Conservation (phyloP, 1,140 invertebrate species). For the Papilio polyxenes region DNA sequence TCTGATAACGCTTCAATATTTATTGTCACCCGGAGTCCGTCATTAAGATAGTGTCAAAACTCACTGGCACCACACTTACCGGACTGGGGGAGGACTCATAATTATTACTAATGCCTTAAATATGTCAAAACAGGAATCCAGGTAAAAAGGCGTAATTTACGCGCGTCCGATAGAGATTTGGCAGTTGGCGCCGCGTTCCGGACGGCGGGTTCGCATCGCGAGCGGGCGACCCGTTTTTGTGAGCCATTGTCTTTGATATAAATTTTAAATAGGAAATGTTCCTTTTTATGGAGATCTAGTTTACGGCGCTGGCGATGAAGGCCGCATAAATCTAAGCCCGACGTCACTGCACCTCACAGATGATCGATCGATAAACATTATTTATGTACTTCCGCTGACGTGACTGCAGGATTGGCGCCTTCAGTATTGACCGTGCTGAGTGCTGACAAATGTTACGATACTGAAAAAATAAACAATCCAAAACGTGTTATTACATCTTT, state of each 20-base stretch:
- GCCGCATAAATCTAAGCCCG: slow-evolving; percentile 77
- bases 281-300: slow-evolving; percentile 81
- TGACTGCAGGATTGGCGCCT: slow-evolving; percentile 54
- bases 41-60: slow-evolving; percentile 81
- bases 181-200: slow-evolving; percentile 76
- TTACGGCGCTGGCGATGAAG: slow-evolving; percentile 76
- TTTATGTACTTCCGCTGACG: slow-evolving; percentile 77
- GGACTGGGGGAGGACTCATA: slow-evolving; percentile 73
- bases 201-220: slow-evolving; percentile 58
- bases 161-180: slow-evolving; percentile 79
- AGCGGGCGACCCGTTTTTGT: slow-evolving; percentile 78
- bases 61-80: slow-evolving; percentile 72
- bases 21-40: slow-evolving; percentile 77
- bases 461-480: neutral
- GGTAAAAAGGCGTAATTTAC: slow-evolving; percentile 81
- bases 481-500: neutral
- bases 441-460: neutral
- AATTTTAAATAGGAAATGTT: slow-evolving; percentile 80
- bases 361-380: slow-evolving; percentile 80
- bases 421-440: slow-evolving; percentile 49
- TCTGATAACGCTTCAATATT: slow-evolving; percentile 78
- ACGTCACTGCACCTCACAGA: slow-evolving; percentile 65
- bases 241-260: slow-evolving; percentile 80
- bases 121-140: slow-evolving; percentile 81
- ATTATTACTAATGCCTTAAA: slow-evolving; percentile 81